Percentiles rank a stretch among this genome's conserved stretches.
These are phyloP conservation scores for Spilosoma lubricipeda DNA, from an alignment of 2,888 invertebrate species.

Conservation along the genomic window DNA sequence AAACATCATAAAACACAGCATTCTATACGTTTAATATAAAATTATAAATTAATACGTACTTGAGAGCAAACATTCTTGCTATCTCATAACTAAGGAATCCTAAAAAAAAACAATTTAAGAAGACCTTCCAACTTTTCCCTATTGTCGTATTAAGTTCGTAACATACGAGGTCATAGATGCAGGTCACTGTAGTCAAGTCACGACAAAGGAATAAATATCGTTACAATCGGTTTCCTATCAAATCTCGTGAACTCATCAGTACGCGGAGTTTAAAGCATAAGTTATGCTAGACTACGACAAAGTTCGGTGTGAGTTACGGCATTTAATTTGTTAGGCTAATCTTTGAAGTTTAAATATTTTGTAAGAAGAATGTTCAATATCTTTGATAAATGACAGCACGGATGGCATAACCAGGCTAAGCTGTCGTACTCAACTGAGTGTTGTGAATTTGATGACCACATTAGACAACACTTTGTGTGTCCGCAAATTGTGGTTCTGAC, in stretches of 20 bases:
- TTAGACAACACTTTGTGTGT: no score
- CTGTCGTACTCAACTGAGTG: no score
- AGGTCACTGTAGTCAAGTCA: slow-evolving; percentile 53
- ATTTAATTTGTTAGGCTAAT: background rate
- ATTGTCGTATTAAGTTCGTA: slow-evolving; percentile 51
- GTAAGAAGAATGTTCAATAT: background rate
- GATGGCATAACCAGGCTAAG: no score
- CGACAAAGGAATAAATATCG: slow-evolving; percentile 58
- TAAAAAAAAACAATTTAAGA: slow-evolving; percentile 32
- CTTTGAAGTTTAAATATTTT: background rate
- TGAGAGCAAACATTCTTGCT: background rate
- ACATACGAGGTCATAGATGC: slow-evolving; percentile 51
- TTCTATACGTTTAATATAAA: background rate
- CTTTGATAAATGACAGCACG: background rate
- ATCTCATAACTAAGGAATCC: slow-evolving; percentile 8
- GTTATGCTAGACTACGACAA: slow-evolving; percentile 24
- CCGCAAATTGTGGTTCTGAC: no score
- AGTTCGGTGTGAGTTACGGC: slow-evolving; percentile 12
- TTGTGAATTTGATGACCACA: no score
- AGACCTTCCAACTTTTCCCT: slow-evolving; percentile 37
- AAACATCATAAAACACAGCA: no score
- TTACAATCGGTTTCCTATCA: slow-evolving; percentile 56
- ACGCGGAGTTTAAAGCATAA: slow-evolving; percentile 48
- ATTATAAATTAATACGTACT: background rate
- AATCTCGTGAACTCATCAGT: slow-evolving; percentile 52